Evolutionary conservation across 2,888 invertebrate genomes (phyloP), one percentile per base, ranked within the genome.

Genomic region (Brachyptera putata): DNA sequence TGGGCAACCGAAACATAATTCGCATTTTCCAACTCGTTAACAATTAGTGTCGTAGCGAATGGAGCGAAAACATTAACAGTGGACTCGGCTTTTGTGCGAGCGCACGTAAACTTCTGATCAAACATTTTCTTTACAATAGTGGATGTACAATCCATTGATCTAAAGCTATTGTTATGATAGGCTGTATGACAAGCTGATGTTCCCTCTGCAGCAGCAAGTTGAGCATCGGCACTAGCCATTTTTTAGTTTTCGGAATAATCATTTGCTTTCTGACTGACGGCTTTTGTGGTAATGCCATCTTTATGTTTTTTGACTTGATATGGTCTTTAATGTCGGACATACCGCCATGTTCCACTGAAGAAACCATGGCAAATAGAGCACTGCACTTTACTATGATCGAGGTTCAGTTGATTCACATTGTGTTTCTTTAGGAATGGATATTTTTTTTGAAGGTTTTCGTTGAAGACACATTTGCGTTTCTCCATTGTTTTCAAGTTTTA

Each of bases 91-190:
- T 55, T 26, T 34, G 26, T 55, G 14, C 34, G 55, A 22, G 30
- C 26, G 26, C 55, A 30, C 9, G 55, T 30, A 34, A 55, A 55
- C 16, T 55, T 55, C 18, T 13, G 26, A n/a, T 55, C 34, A 16
- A 18, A n/a, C 4, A 55, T 34, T 16, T 34, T 55, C 30, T 26
- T n/a, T 16, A 55, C 34, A 16, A 34, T 25, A 18, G 30, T 18
- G 55, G 48, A 25, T 7, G 55, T 34, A 14, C 26, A 55, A 34
- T 55, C 55, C 55, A 55, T 55, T 3, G 55, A 55, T 26, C 26
- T 13, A 34, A 55, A 55, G 55, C 55, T 55, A 21, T 55, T 55
- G 34, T 55, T 55, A 21, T 55, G 55, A 14, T n/a, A 34, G 26
- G 26, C 13, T 7, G 55, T 55, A 16, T 55, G 55, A 18, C 55